Evolutionary conservation across 1,140 invertebrate genomes (phyloP), one percentile per base, ranked within the genome.

Genomic region (Platorchestia sp.): DNA sequence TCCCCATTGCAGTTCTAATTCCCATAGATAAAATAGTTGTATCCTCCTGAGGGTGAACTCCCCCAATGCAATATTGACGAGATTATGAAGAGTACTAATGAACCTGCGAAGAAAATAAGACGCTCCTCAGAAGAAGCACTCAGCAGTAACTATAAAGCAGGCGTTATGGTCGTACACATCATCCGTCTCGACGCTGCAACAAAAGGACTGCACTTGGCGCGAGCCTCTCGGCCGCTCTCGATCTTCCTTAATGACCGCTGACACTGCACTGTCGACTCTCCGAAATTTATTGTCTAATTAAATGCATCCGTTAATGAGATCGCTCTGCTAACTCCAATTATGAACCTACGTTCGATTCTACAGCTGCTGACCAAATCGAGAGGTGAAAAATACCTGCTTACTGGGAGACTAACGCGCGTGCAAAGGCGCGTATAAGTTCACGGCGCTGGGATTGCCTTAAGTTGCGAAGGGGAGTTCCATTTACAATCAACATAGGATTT

Each of bases 281-380:
- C 59, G 59, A 22, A 75, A 75, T 75, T 75, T 75, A 75, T 27
- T 75, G 59, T 75, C 59, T 75, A 75, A 75, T 75, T 75, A 75
- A 75, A 75, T 75, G 59, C 59, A 75, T 75, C 59, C 59, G 59
- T 75, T 75, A 75, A 75, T 75, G 59, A 75, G 59, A 75, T 75
- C 59, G 27, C 14, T 36, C 59, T 75, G 59, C 27, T 75, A 75
- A 22, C 59, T 75, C 27, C 27, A 75, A 75, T 75, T 36, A 75
- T 36, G 59, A 36, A 36, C 14, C 59, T 75, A 36, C 27, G 59
- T 22, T 75, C 59, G 59, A 75, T 3, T 75, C 36, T 27, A 75
- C 14, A 75, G 27, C 59, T 75, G 59, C 59, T 75, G 59, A 75
- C 27, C 59, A 36, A 14, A 75, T 75, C 27, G 27, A 36, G 59